These are phyloP conservation scores for Percina caprodes DNA, from an alignment of 2,113 vertebrate species.

Conservation along the genomic window DNA sequence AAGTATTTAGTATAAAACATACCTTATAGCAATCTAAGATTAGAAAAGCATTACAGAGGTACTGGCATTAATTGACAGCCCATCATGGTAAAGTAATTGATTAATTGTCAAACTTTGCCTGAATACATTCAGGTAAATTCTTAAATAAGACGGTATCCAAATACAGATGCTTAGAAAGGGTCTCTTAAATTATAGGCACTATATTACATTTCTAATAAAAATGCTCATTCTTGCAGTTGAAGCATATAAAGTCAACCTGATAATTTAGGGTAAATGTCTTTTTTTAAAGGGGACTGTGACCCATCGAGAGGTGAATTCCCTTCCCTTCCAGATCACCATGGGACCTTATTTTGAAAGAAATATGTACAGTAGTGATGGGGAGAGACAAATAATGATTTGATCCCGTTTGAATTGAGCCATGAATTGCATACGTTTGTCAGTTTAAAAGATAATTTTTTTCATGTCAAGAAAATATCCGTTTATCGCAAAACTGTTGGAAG, in stretches of 20 bases:
- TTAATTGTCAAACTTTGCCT: neutral
- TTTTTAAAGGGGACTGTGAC: too few relatives aligned
- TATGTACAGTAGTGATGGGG: too few relatives aligned
- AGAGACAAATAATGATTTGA: too few relatives aligned
- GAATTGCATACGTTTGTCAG: too few relatives aligned
- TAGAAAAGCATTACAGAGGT: neutral
- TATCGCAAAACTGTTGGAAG: too few relatives aligned
- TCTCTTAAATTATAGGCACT: too few relatives aligned
- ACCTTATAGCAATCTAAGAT: neutral
- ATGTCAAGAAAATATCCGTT: too few relatives aligned
- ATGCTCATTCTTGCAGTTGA: neutral
- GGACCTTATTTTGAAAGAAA: too few relatives aligned
- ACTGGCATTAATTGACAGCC: neutral
- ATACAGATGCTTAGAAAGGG: neutral
- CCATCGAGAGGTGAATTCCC: too few relatives aligned
- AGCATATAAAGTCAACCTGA: neutral
- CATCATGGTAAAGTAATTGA: neutral
- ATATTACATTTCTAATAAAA: neutral
- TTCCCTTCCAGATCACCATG: too few relatives aligned
- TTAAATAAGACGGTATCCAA: neutral
- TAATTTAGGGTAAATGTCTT: neutral
- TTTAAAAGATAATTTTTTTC: too few relatives aligned
- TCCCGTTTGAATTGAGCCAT: too few relatives aligned
- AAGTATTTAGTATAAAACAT: neutral
- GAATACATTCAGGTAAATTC: neutral